Evolutionary conservation across 2,113 vertebrate species (phyloP), one percentile per base, ranked within the genome.

Genomic region (Menura novaehollandiae): DNA sequence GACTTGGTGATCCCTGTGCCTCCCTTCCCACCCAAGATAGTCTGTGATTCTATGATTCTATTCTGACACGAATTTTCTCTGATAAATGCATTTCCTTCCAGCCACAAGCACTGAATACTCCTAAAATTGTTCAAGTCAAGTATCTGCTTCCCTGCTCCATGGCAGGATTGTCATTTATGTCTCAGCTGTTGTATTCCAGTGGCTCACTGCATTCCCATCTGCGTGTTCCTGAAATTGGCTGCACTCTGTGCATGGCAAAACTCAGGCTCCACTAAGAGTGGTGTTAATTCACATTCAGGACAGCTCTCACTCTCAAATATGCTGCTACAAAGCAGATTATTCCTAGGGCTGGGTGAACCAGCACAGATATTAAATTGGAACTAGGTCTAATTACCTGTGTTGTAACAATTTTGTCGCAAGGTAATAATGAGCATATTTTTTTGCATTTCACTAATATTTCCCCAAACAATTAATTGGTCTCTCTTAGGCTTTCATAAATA

Each of bases 251-350:
- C 8, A 0, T 47, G 58, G 56, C 23, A 28, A 18, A n/a, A 64
- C 80, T 41, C 23, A 32, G 33, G 59, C 33, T 71, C 4, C 6
- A 1, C 39, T 22, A 2, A 49, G 0, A 2, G 15, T 13, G 11
- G 5, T 8, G 5, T 20, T 63, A 66, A 66, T 89, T 80, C 2
- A 3, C 8, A 35, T 82, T 81, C 35, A 51, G 68, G 41, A 41
- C 41, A 78, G 53, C 6, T 68, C 76, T 67, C 13, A 16, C 27
- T 82, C 22, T 27, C 35, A 72, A 10, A 79, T 16, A 4, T 11
- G 14, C 60, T 68, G 22, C 44, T 47, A 17, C 9, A n/a, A 44
- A 69, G 15, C 22, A 80, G 39, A 67, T 88, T 41, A 49, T 55
- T 79, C 59, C 58, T 56, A 37, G n/a, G 58, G 28, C 26, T 27